Conservation (phyloP, 2,113 vertebrate species). For the Nothocercus nigrocapillus region DNA sequence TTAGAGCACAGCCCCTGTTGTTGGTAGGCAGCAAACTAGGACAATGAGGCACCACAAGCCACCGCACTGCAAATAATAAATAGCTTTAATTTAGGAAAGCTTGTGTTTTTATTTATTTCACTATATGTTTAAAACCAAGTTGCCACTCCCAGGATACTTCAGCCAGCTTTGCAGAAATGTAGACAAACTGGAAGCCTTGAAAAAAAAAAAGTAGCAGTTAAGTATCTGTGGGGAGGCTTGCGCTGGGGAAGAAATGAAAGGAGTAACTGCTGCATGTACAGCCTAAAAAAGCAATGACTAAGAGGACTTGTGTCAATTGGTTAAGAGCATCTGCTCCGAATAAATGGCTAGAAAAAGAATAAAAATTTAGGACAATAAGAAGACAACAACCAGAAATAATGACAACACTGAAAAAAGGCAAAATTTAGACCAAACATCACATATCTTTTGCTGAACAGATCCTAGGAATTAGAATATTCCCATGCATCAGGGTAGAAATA, state of each 20-base stretch:
- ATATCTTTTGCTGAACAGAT: background rate
- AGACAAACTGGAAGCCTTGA: background rate
- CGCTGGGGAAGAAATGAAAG: background rate
- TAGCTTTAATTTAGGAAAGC: background rate
- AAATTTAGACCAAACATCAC: conserved; percentile 28
- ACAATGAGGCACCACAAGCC: background rate
- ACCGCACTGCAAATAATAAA: background rate
- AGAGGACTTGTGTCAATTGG: conserved; percentile 7
- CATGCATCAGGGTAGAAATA: background rate
- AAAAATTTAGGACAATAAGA: conserved; percentile 18
- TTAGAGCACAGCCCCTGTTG: background rate
- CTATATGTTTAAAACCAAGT: background rate
- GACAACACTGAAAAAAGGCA: background rate
- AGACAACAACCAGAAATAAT: conserved; percentile 20
- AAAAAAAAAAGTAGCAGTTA: background rate
- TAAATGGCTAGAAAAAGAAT: conserved; percentile 41
- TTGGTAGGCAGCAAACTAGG: background rate
- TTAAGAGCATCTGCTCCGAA: conserved; percentile 46
- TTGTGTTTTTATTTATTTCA: background rate
- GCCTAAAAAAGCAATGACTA: background rate
- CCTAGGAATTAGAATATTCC: background rate
- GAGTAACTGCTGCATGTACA: background rate
- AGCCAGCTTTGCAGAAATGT: background rate
- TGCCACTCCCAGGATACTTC: background rate
- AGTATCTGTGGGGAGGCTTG: conserved; percentile 3